These are phyloP conservation scores for Pagrus major DNA, from an alignment of 2,113 vertebrate genomes.

Conservation along the genomic window DNA sequence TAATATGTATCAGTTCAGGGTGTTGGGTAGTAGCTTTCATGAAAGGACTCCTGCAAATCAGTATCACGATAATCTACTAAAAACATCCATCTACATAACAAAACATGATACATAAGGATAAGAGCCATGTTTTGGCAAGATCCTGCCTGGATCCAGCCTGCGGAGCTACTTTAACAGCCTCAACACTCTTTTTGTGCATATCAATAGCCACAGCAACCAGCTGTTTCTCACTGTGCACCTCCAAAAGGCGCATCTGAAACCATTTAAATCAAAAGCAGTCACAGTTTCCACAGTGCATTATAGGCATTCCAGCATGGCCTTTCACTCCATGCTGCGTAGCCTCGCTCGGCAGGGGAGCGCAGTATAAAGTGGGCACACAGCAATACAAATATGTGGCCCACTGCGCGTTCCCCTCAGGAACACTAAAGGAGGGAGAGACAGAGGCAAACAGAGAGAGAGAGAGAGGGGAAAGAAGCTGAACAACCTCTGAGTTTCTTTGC, in stretches of 20 bases:
- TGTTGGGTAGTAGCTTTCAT: constrained; percentile 22
- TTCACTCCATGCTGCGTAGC: constrained; percentile 72
- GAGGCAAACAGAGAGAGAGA: background rate
- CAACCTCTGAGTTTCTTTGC: constrained; percentile 63
- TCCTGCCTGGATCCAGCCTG: constrained; percentile 42
- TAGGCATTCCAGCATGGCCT: constrained; percentile 83
- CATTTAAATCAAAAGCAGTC: constrained; percentile 86
- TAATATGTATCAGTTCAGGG: constrained; percentile 35
- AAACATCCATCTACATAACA: constrained; percentile 53
- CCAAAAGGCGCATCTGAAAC: constrained; percentile 84
- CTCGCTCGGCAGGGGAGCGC: constrained; percentile 71
- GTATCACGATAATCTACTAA: constrained; percentile 51
- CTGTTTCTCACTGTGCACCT: constrained; percentile 79
- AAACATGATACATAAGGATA: constrained; percentile 54
- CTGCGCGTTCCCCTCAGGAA: constrained; percentile 62
- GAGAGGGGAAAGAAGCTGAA: constrained; percentile 18
- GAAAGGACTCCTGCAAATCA: constrained; percentile 25
- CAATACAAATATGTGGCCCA: constrained; percentile 77
- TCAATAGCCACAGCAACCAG: constrained; percentile 81
- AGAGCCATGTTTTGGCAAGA: constrained; percentile 48
- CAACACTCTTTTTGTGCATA: constrained; percentile 68
- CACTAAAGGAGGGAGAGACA: constrained; percentile 51
- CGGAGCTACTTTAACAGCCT: constrained; percentile 66
- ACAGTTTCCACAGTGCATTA: constrained; percentile 85
- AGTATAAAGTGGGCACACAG: constrained; percentile 79